Evolutionary conservation across 2,797 vertebrate genomes (phyloP).

Genomic region (Choloepus didactylus): DNA sequence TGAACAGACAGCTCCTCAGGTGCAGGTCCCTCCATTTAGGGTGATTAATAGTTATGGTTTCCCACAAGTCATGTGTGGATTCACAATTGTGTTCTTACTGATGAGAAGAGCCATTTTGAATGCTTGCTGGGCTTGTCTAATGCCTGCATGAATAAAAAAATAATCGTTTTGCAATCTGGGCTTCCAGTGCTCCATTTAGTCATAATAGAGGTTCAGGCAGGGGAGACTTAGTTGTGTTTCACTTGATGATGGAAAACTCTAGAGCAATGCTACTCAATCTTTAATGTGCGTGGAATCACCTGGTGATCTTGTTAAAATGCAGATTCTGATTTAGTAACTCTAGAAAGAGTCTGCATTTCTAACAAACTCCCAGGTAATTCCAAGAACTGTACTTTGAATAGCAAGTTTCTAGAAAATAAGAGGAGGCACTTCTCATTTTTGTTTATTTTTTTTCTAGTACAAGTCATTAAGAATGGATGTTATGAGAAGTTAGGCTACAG

Average conservation of each 20-base stretch:
- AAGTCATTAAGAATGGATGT: neutral
- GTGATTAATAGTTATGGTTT: slow-evolving; percentile 39
- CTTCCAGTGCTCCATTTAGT: neutral
- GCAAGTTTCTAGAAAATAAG: slow-evolving; percentile 24
- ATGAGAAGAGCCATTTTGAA: slow-evolving; percentile 30
- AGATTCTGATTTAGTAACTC: neutral
- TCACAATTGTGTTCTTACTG: slow-evolving; percentile 13
- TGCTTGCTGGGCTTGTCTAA: slow-evolving; percentile 43
- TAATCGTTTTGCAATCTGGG: slow-evolving; percentile 59
- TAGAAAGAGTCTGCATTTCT: slow-evolving; percentile 14
- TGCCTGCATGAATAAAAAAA: slow-evolving; percentile 25
- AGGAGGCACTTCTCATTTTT: neutral
- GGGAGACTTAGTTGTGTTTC: neutral
- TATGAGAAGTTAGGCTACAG: neutral
- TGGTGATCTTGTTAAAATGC: slow-evolving; percentile 1
- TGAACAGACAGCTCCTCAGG: neutral
- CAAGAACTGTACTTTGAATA: neutral
- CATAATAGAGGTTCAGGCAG: neutral
- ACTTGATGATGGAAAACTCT: neutral
- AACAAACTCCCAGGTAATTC: neutral
- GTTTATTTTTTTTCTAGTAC: neutral
- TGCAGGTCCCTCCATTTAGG: neutral
- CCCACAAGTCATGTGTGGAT: slow-evolving; percentile 36
- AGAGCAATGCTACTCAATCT: neutral
- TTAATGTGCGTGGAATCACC: neutral